Evolutionary conservation across 1,140 invertebrate genomes (phyloP).

Genomic region (Piezodorus guildinii): DNA sequence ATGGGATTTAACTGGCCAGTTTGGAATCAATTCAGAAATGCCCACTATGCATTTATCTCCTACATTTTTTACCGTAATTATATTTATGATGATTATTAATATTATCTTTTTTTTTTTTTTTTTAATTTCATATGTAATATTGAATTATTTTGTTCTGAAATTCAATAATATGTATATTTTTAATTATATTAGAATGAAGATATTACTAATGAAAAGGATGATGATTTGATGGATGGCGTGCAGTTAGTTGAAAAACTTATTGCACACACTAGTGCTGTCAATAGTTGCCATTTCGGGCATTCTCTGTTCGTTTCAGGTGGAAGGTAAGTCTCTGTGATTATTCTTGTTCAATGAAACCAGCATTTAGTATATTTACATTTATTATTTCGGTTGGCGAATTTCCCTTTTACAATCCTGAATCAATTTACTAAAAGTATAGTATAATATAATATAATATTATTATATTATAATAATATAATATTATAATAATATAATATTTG

Average conservation of each 20-base stretch:
- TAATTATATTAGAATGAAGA: background rate
- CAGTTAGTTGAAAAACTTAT: conserved; percentile 33
- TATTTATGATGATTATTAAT: conserved; percentile 3
- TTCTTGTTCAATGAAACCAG: too few relatives aligned
- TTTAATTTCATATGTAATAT: too few relatives aligned
- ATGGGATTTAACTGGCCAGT: conserved; percentile 44
- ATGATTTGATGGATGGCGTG: background rate
- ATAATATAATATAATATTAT: too few relatives aligned
- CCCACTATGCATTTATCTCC: conserved; percentile 13
- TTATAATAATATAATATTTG: too few relatives aligned
- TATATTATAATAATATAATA: too few relatives aligned
- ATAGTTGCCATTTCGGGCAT: conserved; percentile 42
- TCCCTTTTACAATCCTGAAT: too few relatives aligned
- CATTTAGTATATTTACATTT: too few relatives aligned
- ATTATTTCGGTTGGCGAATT: too few relatives aligned
- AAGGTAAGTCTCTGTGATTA: conserved; percentile 34
- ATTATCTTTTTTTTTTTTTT: too few relatives aligned
- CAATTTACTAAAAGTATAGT: too few relatives aligned
- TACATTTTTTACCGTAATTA: background rate
- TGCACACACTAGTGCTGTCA: conserved; percentile 41
- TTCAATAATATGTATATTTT: background rate
- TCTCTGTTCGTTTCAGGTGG: conserved; percentile 42
- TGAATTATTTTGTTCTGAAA: too few relatives aligned
- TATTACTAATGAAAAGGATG: background rate
- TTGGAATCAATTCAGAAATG: conserved; percentile 8